Evolutionary conservation across 2,888 invertebrate species (phyloP).

Genomic region (Drosophila merina): DNA sequence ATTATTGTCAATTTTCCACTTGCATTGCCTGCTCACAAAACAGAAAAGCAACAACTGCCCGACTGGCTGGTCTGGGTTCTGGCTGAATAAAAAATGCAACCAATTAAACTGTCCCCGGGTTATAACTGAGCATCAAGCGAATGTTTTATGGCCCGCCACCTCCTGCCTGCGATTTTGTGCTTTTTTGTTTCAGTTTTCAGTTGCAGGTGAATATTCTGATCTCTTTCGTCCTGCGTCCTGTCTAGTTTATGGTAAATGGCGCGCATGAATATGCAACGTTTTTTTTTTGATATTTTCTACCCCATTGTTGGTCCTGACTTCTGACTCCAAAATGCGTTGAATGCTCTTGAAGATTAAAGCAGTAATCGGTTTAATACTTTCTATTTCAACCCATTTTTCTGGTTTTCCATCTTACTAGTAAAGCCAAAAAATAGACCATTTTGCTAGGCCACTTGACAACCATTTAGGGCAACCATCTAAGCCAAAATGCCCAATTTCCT

Average conservation of each 20-base stretch:
- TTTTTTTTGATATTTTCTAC: constrained; percentile 12
- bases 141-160: constrained; percentile 75
- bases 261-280: constrained; percentile 69
- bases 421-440: constrained; percentile 10
- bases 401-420: not conserved
- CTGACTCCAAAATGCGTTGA: constrained; percentile 22
- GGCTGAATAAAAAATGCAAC: constrained; percentile 77
- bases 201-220: constrained; percentile 58
- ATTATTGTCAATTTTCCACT: constrained; percentile 81
- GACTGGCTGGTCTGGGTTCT: constrained; percentile 24
- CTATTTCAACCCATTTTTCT: not conserved
- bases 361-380: not conserved
- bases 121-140: constrained; percentile 77
- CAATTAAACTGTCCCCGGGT: constrained; percentile 82
- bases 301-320: not conserved
- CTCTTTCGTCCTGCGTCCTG: constrained; percentile 40
- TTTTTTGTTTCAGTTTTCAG: constrained; percentile 32
- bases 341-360: constrained; percentile 24
- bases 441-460: constrained; percentile 12
- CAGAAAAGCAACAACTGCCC: constrained; percentile 5
- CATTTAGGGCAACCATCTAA: constrained; percentile 33
- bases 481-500: constrained; percentile 43
- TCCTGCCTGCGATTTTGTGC: constrained; percentile 17
- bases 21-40: constrained; percentile 46
- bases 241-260: constrained; percentile 67